phyloP scores from a whole-genome alignment of 2,113 vertebrate genomes.

The Falcunculus frontatus region DNA sequence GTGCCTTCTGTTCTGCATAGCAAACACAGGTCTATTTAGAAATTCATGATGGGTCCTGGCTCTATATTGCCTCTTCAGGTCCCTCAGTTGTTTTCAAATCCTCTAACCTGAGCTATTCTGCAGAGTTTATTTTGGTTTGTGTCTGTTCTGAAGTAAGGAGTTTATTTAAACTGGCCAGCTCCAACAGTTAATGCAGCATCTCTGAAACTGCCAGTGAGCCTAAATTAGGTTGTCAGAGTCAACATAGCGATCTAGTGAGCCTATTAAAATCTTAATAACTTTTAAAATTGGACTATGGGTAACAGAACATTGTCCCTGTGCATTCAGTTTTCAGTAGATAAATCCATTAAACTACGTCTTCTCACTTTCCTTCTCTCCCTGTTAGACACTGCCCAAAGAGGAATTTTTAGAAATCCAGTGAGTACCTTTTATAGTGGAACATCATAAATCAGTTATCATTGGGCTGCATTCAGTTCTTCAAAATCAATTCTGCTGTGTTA shows the following conservation, averaged over 20 bases:
- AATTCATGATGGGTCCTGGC: background rate
- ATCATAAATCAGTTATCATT: background rate
- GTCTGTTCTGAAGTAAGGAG: background rate
- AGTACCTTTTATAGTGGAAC: background rate
- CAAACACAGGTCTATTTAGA: background rate
- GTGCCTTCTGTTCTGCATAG: background rate
- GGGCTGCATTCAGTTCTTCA: background rate
- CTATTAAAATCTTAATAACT: constrained; percentile 65
- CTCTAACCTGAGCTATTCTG: background rate
- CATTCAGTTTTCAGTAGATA: constrained; percentile 18
- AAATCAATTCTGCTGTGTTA: background rate
- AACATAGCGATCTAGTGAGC: background rate
- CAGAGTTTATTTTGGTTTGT: background rate
- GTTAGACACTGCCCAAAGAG: background rate
- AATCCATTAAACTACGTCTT: background rate
- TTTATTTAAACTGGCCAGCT: constrained; percentile 6
- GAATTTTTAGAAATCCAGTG: background rate
- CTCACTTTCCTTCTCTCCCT: background rate
- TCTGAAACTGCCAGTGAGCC: constrained; percentile 14
- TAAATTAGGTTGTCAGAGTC: constrained; percentile 57
- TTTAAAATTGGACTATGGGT: constrained; percentile 44
- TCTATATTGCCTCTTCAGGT: background rate
- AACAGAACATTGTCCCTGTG: background rate
- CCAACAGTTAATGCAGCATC: background rate
- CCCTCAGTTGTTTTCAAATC: background rate